Evolutionary conservation across 2,888 invertebrate genomes (phyloP).

Genomic region (Archaeoteleia sp.): DNA sequence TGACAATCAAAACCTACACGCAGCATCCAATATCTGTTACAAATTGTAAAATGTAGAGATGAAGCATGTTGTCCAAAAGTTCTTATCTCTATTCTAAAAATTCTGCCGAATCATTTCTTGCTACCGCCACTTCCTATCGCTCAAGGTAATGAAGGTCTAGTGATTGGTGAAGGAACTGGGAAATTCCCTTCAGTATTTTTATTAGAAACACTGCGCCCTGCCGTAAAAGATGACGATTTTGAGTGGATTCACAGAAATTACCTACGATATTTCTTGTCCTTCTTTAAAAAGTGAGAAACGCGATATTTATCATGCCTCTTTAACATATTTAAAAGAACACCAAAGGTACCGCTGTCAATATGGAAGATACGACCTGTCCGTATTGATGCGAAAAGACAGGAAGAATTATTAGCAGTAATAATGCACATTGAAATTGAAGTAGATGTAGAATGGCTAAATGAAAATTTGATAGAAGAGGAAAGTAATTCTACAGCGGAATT

Average conservation of each 20-base stretch:
- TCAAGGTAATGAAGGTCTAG: conserved; percentile 32
- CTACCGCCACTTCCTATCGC: conserved; percentile 6
- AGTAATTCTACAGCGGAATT: no score
- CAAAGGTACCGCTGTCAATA: neutral
- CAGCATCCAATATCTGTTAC: conserved; percentile 54
- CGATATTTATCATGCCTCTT: conserved; percentile 14
- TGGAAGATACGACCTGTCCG: conserved; percentile 15
- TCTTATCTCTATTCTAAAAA: conserved; percentile 14
- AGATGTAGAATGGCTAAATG: conserved; percentile 25
- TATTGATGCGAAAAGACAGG: conserved; percentile 20
- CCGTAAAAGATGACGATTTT: conserved; percentile 2
- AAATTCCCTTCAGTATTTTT: conserved; percentile 7
- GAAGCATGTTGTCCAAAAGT: conserved; percentile 10
- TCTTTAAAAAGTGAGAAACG: conserved; percentile 14
- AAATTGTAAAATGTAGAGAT: conserved; percentile 19
- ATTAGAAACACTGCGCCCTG: conserved; percentile 7
- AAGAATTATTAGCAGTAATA: conserved; percentile 24
- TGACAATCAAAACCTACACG: conserved; percentile 56
- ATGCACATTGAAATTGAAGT: conserved; percentile 18
- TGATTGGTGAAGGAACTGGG: conserved; percentile 23
- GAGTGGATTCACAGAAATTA: conserved; percentile 1
- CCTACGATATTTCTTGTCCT: conserved; percentile 23
- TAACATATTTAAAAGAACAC: conserved; percentile 25
- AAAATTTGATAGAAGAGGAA: conserved; percentile 14
- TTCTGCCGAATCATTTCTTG: conserved; percentile 17